Evolutionary conservation across 2,113 vertebrate genomes (phyloP), one percentile per base, ranked within the genome.

Genomic region (Cyphomyrus plagiostoma): DNA sequence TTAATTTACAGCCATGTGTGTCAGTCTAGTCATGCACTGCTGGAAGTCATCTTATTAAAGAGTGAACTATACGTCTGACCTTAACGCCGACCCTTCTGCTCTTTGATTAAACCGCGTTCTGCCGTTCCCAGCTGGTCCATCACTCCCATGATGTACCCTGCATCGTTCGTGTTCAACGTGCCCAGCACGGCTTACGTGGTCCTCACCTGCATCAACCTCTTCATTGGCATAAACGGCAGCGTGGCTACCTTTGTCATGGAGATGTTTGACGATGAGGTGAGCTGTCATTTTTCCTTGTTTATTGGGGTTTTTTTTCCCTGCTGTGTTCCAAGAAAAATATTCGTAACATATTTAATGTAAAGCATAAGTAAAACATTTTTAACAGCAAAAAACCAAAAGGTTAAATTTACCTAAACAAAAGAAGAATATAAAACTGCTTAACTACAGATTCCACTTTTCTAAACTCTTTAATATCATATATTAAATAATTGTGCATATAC

Each of bases 171-270:
- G 90, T 99, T 99, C 95, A 98, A 95, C 88, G 97, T 99, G 52
- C 98, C 98, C 90, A 99, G 98, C 95, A 99, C 98, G 0, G 98
- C 98, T 0, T 99, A 99, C 0, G 98, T 99, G 92, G 98, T 98
- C 39, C 95, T 99, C 90, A 99, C 98, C 92, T 99, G 97, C 1
- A 92, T 99, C 91, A 99, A 99, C 94, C 97, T 99, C 91, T 99
- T 99, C 95, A 99, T 99, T 4, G 98, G 98, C 2, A 99, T 99
- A 90, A 99, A 99, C 3, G 97, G 98, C 91, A 99, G 98, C 0
- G 95, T 99, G 90, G 98, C 98, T 90, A 99, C 98, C 19, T 99
- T 99, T 21, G 95, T 99, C 84, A 95, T 99, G 95, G 98, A 99
- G 93, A 96, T 99, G 80, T 96, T 99, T 90, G 95, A 98, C 15